A percentile compares a stretch with the other conserved stretches of the same genome.
phyloP scores from a whole-genome alignment of 2,888 invertebrate genomes.

The Coelopa pilipes region DNA sequence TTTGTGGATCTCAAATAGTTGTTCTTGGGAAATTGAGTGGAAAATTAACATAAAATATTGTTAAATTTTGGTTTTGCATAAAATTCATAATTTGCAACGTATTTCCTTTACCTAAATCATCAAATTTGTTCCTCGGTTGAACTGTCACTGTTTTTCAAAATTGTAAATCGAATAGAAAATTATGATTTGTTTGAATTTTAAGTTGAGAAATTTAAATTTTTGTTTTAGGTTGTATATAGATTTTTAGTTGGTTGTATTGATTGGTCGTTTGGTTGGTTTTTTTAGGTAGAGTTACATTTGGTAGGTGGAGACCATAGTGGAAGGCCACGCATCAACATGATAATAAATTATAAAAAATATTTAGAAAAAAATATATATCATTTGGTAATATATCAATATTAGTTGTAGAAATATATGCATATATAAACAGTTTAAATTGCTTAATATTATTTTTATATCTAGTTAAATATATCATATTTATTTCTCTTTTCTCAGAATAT shows the following conservation, averaged over 20 bases:
- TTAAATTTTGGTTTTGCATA: conserved; percentile 48
- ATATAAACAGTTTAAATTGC: conserved; percentile 7
- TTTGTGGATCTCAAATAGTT: conserved; percentile 10
- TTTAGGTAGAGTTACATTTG: conserved; percentile 43
- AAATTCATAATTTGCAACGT: conserved; percentile 25
- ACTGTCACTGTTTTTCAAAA: conserved; percentile 72
- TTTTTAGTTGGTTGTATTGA: conserved; percentile 34
- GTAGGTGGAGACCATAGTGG: conserved; percentile 42
- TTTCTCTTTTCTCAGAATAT: neutral
- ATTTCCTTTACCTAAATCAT: conserved; percentile 74
- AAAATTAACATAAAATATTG: conserved; percentile 18
- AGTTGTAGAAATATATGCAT: neutral
- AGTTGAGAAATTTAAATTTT: conserved; percentile 38
- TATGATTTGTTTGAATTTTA: conserved; percentile 38
- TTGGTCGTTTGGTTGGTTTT: conserved; percentile 38
- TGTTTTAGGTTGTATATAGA: conserved; percentile 36
- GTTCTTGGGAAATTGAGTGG: conserved; percentile 17
- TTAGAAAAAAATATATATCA: conserved; percentile 43
- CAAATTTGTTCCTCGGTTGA: conserved; percentile 77
- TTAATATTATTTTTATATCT: conserved; percentile 21
- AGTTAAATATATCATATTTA: conserved; percentile 16
- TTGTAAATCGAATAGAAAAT: conserved; percentile 48
- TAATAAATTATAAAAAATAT: conserved; percentile 46
- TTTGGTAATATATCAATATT: conserved; percentile 39
- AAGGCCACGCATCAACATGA: conserved; percentile 50